Percentiles rank a stretch among this genome's conserved stretches.
Conservation (phyloP, 2,113 vertebrate genomes). For the Tragelaphus scriptus region DNA sequence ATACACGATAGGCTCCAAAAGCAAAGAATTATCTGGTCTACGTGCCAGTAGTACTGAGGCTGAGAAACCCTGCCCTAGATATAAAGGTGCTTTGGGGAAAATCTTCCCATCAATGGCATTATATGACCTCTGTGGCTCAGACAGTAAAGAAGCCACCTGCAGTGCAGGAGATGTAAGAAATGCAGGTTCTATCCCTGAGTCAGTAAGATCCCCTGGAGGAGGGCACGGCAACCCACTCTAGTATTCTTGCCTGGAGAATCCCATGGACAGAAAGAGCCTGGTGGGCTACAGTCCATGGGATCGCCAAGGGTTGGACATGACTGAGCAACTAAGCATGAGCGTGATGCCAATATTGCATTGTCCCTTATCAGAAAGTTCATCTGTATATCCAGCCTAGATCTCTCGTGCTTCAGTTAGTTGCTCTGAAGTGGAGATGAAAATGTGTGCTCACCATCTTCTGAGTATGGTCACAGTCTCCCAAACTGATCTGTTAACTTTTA, state of each 20-base stretch:
- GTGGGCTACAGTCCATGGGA: neutral
- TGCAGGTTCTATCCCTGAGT: neutral
- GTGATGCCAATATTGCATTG: neutral
- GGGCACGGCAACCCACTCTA: neutral
- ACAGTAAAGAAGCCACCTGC: neutral
- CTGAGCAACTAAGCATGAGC: neutral
- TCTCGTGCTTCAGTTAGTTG: neutral
- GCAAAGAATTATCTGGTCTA: neutral
- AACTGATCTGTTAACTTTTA: neutral
- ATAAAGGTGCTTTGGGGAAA: neutral
- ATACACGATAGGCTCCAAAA: neutral
- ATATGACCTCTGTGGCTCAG: neutral
- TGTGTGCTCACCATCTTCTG: neutral
- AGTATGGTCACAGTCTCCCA: too few species aligned
- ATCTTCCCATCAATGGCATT: neutral
- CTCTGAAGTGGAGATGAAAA: neutral
- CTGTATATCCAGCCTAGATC: neutral
- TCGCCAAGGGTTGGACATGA: neutral
- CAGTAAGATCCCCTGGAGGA: neutral
- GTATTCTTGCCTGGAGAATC: neutral
- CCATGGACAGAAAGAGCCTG: neutral
- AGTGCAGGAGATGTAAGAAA: neutral
- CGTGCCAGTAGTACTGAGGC: neutral
- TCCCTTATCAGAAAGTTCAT: neutral
- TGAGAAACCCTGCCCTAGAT: neutral